Base-by-base conservation (phyloP, 2,888 invertebrate genomes). In the Caenorhabditis virilis region DNA sequence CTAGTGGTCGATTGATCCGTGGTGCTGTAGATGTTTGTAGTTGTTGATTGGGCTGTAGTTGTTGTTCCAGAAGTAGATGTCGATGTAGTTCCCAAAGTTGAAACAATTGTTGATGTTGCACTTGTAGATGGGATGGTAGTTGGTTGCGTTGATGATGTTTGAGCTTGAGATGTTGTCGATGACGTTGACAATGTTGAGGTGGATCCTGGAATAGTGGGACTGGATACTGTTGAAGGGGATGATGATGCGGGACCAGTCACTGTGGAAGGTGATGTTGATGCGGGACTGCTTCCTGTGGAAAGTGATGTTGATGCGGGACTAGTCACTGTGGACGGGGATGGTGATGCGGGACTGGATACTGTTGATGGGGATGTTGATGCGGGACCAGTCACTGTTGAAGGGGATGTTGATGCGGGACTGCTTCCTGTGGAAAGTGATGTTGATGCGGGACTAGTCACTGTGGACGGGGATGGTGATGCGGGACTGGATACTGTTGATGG, bases 11-110 rank as follows among this genome's bases (percentile, higher is more conserved):
- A 20, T 13, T 43, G 23, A 5, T n/a, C 7, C 3, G 38, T 18
- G 18, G n/a, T 25, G 7, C 49, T 53, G 5, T 48, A 50, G 2
- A 49, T 54, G 25, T 16, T 60, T 4, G 49, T 30, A 13, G 36
- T 61, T 7, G 50, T 36, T 36, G 36, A 15, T 36, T 7, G 55
- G 2, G 55, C 51, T 22, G 50, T 2, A 2, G 61, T 43, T 18
- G 4, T 43, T 20, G 23, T 7, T 15, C 16, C 36, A n/a, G 36
- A 13, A 41, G 9, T 41, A 20, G 41, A 7, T 20, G 41, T 6
- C 41, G 22, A 16, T 16, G 20, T 22, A 38, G 18, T 6, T 38
- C 9, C n/a, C 18, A 20, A 13, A 22, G 26, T 20, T 22, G 26
- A n/a, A n/a, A n/a, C n/a, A n/a, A n/a, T n/a, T n/a, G n/a, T n/a